Base-by-base conservation (phyloP, 2,113 vertebrate species). In the Talpa occidentalis region DNA sequence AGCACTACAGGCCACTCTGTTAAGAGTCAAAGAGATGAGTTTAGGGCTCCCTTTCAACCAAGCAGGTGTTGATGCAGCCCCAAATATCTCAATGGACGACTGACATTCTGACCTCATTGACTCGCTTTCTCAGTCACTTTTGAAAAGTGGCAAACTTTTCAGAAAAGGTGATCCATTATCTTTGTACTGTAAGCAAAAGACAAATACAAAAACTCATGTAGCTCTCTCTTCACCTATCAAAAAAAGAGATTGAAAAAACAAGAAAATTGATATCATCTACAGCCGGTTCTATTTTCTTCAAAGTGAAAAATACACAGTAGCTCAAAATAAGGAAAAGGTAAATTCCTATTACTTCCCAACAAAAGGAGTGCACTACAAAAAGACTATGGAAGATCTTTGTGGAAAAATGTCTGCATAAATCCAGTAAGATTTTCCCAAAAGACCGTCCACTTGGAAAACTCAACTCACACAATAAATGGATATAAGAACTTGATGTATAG, bases 371-470 rank as follows among this genome's bases (percentile, higher is more conserved):
- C 30, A 37, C 24, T 35, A 32, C 21, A 40, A 6, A 76, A 66
- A 24, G 7, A 78, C 3, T 24, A 3, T 42, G 3, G 42, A 94
- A 96, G 40, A 52, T 28, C 0, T 90, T 91, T 94, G 78, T 49
- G 24, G 40, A 82, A 73, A 96, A 24, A 24, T 90, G 91, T 90
- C 44, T 97, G 30, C 88, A 94, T 91, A 94, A 96, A 93, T 83
- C 52, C 52, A 90, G 1, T 56, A 88, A 56, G 40, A 4, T 92
- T 44, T 96, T 93, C 95, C 85, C 64, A 89, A 94, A 66, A 2
- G 76, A 91, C n/a, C 85, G 76, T 37, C 40, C 15, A 95, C 73
- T 94, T 97, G 77, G 62, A 94, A 97, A 97, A 94, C 4, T 64
- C 66, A 66, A 62, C 86, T 82, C 64, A 87, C 64, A 74, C 67